Evolutionary conservation across 1,140 invertebrate species (phyloP), one percentile per base, ranked within the genome.

Genomic region (Centruroides vittatus): DNA sequence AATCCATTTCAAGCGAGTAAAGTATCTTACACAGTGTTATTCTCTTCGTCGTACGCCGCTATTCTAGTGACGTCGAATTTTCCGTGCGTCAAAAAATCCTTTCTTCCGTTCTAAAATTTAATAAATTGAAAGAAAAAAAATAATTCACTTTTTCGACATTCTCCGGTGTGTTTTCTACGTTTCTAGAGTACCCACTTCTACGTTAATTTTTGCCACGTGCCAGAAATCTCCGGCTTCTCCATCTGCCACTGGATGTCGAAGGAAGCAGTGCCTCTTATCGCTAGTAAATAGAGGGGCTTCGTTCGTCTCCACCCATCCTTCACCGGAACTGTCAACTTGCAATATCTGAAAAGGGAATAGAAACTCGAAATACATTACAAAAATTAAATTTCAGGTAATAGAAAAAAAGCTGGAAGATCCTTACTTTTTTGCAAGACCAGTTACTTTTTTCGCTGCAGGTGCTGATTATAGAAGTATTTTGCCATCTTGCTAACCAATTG

Each of bases 401-500:
- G 41, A 41, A 41, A 8, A 41, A 41, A 8, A 41, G 41, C 5
- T 2, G 41, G 41, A 41, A 41, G 5, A 41, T 41, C 8, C 78
- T 79, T 75, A 92, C 90, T 81, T 90, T 86, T 67, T 84, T 80
- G 75, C 92, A 95, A 64, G 81, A 81, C 84, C 88, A 92, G 73
- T 82, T 79, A 5, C 86, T 47, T 46, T 65, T 84, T 13, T 67
- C 70, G 64, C 84, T 84, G 74, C 92, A 97, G 10, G 92, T 78
- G 3, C 88, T 87, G 46, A 94, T 81, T 53, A 92, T 79, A 3
- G 89, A 88, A 50, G 88, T 76, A 74, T 95, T 96, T 74, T 95
- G 93, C 5, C 83, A 78, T 63, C 93, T 79, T 67, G 89, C 93
- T 65, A 93, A 75, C 93, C 93, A 97, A 5, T 89, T 84, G 36